phyloP scores from a whole-genome alignment of 35 echinoderm and acorn worm genomes.

The Strongylocentrotus purpuratus region DNA sequence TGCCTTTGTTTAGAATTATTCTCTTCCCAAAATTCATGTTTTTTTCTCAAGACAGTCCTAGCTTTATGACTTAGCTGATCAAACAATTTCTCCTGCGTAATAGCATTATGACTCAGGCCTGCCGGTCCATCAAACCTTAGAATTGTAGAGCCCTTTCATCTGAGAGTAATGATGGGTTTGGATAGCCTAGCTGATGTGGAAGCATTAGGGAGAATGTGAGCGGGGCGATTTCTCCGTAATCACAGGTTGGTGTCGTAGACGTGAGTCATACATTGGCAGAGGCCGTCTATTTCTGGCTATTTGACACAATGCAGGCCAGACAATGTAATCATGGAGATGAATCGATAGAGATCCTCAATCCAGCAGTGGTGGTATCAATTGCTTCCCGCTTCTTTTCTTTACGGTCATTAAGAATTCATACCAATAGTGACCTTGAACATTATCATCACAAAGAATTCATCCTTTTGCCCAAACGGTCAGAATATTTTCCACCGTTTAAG shows the following conservation, averaged over 20 bases:
- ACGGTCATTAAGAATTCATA: neutral
- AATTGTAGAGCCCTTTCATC: neutral
- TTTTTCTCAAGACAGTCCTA: neutral
- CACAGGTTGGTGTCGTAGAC: neutral
- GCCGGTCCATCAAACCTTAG: neutral
- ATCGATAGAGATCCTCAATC: neutral
- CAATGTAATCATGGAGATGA: neutral
- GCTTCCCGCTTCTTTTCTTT: neutral
- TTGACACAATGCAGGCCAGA: neutral
- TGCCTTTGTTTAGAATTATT: neutral
- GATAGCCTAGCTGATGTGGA: neutral
- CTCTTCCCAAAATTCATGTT: neutral
- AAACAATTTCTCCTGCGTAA: slow-evolving; percentile 1
- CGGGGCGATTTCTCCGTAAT: neutral
- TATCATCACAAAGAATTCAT: neutral
- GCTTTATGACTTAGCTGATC: slow-evolving; percentile 2
- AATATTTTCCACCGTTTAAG: neutral
- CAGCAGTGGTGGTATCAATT: neutral
- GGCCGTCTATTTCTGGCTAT: neutral
- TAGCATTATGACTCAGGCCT: slow-evolving; percentile 10
- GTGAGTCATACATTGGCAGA: neutral
- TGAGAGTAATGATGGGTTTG: slow-evolving; percentile 4
- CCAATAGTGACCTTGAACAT: neutral
- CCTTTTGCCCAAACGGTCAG: neutral
- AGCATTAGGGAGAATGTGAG: neutral